Base-by-base conservation (phyloP, 2,888 invertebrate species). In the Hyposoter dolosus region DNA sequence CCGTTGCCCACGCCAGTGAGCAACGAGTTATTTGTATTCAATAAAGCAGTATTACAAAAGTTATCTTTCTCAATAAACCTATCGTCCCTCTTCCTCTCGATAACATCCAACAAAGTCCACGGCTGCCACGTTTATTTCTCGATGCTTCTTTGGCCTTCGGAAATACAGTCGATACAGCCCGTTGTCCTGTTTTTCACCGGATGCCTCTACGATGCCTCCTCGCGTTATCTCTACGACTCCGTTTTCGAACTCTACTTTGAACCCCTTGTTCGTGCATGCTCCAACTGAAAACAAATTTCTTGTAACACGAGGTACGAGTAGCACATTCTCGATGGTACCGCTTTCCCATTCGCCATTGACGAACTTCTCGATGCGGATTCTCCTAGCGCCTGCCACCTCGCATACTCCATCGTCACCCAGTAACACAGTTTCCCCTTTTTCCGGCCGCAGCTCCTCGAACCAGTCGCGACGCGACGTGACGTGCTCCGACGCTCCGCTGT, bases 261-360 rank as follows among this genome's bases (percentile, higher is more conserved):
- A 84, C 63, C 56, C 81, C 28, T 50, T 69, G 15, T 89, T 85
- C 4, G 90, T 91, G 3, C 88, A 80, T 0, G 78, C 89, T 1
- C 92, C 92, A 83, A 93, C 92, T 0, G 92, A 93, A 77, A 93
- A 92, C 17, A 93, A 75, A 76, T 93, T 93, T 87, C 90, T 90
- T n/a, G 85, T 65, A 19, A 93, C 84, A 0, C 85, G 86, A 9
- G 92, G 92, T 9, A 93, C 89, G 88, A 91, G 92, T 81, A 90
- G 74, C 60, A 90, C 89, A 84, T 90, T 84, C 15, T 88, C 83
- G 47, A 92, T 86, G 7, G 63, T 32, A 12, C 87, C 77, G 28
- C 85, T 56, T 19, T 83, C 69, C 91, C 92, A 92, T 35, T 83
- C 69, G 43, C 85, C 69, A 15, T 88, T 83, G 72, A 89, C 89